Evolutionary conservation across 2,888 invertebrate genomes (phyloP), one percentile per base, ranked within the genome.

Genomic region (Meteorus colon): DNA sequence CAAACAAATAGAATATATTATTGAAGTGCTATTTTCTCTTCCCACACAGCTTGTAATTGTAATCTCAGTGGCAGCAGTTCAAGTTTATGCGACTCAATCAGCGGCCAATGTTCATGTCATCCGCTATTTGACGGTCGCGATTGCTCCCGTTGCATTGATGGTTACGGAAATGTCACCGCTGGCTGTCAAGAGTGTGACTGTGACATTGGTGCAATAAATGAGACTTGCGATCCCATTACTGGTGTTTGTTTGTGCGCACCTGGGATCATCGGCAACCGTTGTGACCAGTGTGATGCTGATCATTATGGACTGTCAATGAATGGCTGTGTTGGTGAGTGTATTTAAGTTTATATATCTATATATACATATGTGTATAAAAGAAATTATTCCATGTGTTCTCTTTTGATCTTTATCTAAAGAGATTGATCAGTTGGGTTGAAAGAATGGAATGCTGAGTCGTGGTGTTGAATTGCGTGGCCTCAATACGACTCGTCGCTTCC

Each of bases 131-230:
- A 91, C 0, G 96, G 95, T 0, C 92, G 94, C 78, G 93, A 93
- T 59, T 97, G 97, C 76, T 88, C 88, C 14, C 78, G 81, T 63
- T 89, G 89, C 79, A 84, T 86, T 92, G 89, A 90, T 73, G 94
- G 95, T 29, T 94, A 92, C 86, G 94, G 95, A 84, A 94, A 97
- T 84, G 91, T 96, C 59, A 93, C 94, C 6, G 93, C 94, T 5
- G 95, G 95, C 37, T 98, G 98, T 87, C 92, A 93, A 1, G 90
- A 93, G 48, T 98, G 98, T 89, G 92, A 93, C 74, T 98, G 98
- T 88, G 93, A 95, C 80, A 88, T 91, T 76, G 97, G 96, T 29
- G 93, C 97, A 0, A 86, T 90, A 48, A 92, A 92, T 74, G 89
- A 90, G n/a, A 87, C 92, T 31, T 98, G 98, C 90, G 94, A 96